phyloP scores from a whole-genome alignment of 1,140 invertebrate genomes.

The Hyles vespertilio region DNA sequence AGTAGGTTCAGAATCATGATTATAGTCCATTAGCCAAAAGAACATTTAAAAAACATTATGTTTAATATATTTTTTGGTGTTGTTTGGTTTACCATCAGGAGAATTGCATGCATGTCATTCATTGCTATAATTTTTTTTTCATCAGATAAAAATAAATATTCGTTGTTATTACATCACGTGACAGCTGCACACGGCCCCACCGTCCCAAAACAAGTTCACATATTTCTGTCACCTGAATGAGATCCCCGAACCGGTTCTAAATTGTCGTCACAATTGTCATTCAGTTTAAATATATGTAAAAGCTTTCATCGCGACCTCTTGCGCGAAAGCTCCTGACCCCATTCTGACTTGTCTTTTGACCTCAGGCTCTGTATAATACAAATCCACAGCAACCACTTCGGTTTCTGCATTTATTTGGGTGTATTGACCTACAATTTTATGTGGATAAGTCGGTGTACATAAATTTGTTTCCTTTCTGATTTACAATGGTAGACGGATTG shows the following conservation, averaged over 20 bases:
- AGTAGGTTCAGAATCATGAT: too few species aligned
- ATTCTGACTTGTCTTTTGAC: slow-evolving; percentile 22
- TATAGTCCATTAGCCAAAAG: too few species aligned
- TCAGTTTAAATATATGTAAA: slow-evolving; percentile 35
- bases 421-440: slow-evolving; percentile 35
- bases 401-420: slow-evolving; percentile 27
- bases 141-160: too few species aligned
- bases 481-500: not conserved
- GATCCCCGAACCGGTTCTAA: too few species aligned
- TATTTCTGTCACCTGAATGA: not conserved
- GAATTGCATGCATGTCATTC: too few species aligned
- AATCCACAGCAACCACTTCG: slow-evolving; percentile 22
- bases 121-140: too few species aligned
- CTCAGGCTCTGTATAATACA: slow-evolving; percentile 5
- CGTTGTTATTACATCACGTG: too few species aligned
- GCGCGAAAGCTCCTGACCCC: slow-evolving; percentile 26
- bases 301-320: slow-evolving; percentile 30
- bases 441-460: slow-evolving; percentile 23
- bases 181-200: too few species aligned
- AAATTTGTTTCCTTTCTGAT: slow-evolving; percentile 13
- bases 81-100: too few species aligned
- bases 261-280: not conserved
- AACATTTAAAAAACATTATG: too few species aligned
- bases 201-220: not conserved
- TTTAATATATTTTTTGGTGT: too few species aligned